Evolutionary conservation across 2,888 invertebrate genomes (phyloP), one percentile per base, ranked within the genome.

Genomic region (Oscheius sp.): DNA sequence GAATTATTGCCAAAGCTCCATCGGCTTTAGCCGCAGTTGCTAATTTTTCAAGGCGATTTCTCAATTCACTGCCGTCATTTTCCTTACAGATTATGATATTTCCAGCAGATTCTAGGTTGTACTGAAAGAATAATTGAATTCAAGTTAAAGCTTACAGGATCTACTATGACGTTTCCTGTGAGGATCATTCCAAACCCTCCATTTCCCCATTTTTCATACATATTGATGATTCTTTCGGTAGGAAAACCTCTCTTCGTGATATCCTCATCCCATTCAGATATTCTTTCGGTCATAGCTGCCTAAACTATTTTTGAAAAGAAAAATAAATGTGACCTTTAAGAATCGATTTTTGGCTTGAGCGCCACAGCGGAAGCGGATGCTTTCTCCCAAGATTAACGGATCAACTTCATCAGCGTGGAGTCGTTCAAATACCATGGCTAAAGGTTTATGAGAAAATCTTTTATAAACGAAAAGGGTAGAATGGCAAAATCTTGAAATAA

Each of bases 111-210:
- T 82, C 82, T 25, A 82, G 65, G 33, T 82, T 67, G 23, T 57
- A 68, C 75, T 76, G 53, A 50, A 72, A 63, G 17, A 34, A 34
- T 2, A 1, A 45, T 25, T 15, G 63, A 27, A 27, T 25, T 27
- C 0, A n/a, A 31, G n/a, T 8, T 48, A 27, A 55, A 20, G 55
- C 64, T 53, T 52, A 75, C 75, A 42, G 71, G 74, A 42, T 80
- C 74, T 25, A 80, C 75, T 15, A 65, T 37, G 12, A 78, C 75
- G 64, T 81, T 81, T 67, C 81, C 81, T 39, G 76, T 81, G 15
- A 81, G 66, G 50, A 81, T 73, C 17, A 78, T 69, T 63, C 81
- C 81, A 39, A 75, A 81, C n/a, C 76, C 74, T 31, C 81, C 81
- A 37, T 79, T 72, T 17, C 70, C 74, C 76, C 78, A 81, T 45